Evolutionary conservation across 2,797 vertebrate genomes (phyloP), one percentile per base, ranked within the genome.

Genomic region (Hipposideros larvatus): DNA sequence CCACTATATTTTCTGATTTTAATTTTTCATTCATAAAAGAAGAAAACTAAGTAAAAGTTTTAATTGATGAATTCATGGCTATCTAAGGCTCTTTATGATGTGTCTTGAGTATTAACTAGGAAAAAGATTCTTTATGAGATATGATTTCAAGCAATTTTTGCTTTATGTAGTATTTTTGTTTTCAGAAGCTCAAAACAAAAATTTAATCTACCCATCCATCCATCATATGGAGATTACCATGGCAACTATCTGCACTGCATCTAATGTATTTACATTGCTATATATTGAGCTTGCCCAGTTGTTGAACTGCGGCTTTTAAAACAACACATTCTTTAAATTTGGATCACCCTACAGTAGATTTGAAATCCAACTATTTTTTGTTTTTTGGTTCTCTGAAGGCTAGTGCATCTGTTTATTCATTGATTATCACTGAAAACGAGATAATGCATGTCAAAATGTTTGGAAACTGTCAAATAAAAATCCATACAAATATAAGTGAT

Each of bases 151-250:
- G 14, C 16, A 87, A 28, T 77, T 95, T 94, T 94, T 97, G 34
- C 46, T 78, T 91, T 71, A 16, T 83, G n/a, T 90, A 28, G 41
- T 84, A 85, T 88, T 96, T 97, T 96, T 88, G 26, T 95, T 97
- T 97, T 90, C 68, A 92, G 71, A 91, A 93, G n/a, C 51, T 88
- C 46, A 91, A 73, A 96, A 95, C 65, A 96, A 96, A 90, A 93
- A 84, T 85, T 93, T 83, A 88, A 94, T 93, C 57, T 88, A 80
- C 65, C 85, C 41, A 88, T 93, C 86, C 34, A 95, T 87, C 89
- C 87, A 96, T 94, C 79, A 88, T 93, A 82, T 57, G 14, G 61
- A 93, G 19, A 95, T 96, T 93, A 75, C 93, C 55, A 95, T 95
- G 90, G 88, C 82, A 97, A 92, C 90, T 43, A 9, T 90, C 71